These are phyloP conservation scores for Leucophenga varia DNA, from an alignment of 1,140 invertebrate species.

Conservation along the genomic window DNA sequence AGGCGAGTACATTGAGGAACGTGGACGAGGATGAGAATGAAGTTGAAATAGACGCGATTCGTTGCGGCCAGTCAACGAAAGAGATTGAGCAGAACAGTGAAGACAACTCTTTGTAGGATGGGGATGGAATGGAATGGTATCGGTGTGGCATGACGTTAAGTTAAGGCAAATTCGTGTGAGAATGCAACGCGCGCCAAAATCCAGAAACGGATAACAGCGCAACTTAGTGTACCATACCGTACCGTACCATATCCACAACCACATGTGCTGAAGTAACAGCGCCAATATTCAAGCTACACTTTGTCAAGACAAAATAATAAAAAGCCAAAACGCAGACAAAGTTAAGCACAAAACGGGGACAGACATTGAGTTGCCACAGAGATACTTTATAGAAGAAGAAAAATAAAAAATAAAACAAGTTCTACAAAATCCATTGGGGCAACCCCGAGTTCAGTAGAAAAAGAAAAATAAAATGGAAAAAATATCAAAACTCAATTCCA, in stretches of 20 bases:
- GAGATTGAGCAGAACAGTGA: too few species aligned
- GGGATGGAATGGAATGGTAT: too few species aligned
- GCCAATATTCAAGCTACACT: constrained; percentile 15
- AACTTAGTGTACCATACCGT: not conserved
- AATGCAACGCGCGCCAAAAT: constrained; percentile 32
- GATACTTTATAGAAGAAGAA: too few species aligned
- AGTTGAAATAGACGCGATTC: too few species aligned
- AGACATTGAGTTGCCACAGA: not conserved
- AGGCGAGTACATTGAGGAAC: too few species aligned
- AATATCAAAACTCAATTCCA: constrained; percentile 25
- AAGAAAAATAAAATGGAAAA: constrained; percentile 17
- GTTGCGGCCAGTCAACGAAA: too few species aligned
- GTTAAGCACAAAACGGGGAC: not conserved
- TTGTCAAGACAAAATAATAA: constrained; percentile 19
- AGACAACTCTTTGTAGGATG: too few species aligned
- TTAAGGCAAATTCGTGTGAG: constrained; percentile 40
- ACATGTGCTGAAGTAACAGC: not conserved
- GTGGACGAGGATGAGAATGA: too few species aligned
- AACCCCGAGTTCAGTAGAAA: constrained; percentile 45
- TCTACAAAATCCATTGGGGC: constrained; percentile 6
- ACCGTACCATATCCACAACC: too few species aligned
- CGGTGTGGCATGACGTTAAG: constrained; percentile 3
- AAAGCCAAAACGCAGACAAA: constrained; percentile 6
- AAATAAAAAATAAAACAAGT: constrained; percentile 13
- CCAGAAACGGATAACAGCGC: not conserved